Percentiles rank a stretch among this genome's conserved stretches.
These are phyloP conservation scores for Gila orcuttii DNA, from an alignment of 2,113 vertebrate genomes.

Conservation along the genomic window DNA sequence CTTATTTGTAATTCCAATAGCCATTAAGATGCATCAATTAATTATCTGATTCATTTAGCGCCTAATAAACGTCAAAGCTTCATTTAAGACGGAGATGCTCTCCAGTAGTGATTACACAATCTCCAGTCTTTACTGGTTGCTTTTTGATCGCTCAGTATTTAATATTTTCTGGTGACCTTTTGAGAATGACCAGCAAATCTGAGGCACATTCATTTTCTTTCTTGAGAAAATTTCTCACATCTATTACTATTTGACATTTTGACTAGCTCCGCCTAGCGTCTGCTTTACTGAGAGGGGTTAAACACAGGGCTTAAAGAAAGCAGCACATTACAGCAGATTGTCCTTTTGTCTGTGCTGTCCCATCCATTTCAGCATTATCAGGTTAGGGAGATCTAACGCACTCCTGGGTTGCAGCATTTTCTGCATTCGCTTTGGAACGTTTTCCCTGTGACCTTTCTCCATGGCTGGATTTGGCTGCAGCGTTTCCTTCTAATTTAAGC, in stretches of 20 bases:
- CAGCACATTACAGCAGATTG: constrained; percentile 48
- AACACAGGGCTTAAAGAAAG: constrained; percentile 51
- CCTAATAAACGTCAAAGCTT: constrained; percentile 53
- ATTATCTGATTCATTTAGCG: constrained; percentile 53
- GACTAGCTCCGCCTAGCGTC: constrained; percentile 48
- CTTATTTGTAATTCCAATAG: constrained; percentile 49
- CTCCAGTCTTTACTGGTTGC: constrained; percentile 27
- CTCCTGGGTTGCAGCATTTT: constrained; percentile 42
- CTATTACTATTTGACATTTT: constrained; percentile 63
- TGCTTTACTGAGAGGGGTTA: constrained; percentile 53
- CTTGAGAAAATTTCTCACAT: constrained; percentile 47
- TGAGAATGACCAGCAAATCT: constrained; percentile 56
- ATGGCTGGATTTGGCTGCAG: constrained; percentile 51
- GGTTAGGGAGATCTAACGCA: constrained; percentile 42
- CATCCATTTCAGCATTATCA: constrained; percentile 50
- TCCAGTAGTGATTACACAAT: constrained; percentile 43
- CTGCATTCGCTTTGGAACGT: constrained; percentile 50
- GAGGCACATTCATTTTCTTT: constrained; percentile 53
- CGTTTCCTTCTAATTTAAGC: constrained; percentile 51
- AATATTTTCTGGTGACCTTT: constrained; percentile 55
- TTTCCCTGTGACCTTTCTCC: constrained; percentile 54
- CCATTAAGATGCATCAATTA: constrained; percentile 52
- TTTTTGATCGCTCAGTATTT: constrained; percentile 44
- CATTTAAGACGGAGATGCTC: constrained; percentile 43
- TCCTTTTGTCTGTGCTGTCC: constrained; percentile 46